Percentiles rank a stretch among this genome's conserved stretches.
phyloP scores from a whole-genome alignment of 1,140 invertebrate genomes.

The Zaprionus nigranus region DNA sequence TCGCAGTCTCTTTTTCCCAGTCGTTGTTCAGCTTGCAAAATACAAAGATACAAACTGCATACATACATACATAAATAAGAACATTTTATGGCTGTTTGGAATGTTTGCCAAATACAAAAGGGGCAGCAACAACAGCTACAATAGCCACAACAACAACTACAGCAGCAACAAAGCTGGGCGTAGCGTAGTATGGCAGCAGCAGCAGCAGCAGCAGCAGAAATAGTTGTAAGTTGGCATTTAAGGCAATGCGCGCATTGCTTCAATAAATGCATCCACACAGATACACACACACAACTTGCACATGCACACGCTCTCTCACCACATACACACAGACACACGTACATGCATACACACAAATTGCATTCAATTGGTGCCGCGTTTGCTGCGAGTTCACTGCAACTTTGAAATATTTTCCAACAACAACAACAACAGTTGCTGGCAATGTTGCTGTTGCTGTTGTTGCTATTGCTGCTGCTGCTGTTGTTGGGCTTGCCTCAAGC shows the following conservation, averaged over 20 bases:
- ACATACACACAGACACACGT: slow-evolving; percentile 25
- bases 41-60: slow-evolving; percentile 44
- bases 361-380: slow-evolving; percentile 80
- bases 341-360: slow-evolving; percentile 62
- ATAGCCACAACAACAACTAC: slow-evolving; percentile 14
- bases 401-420: slow-evolving; percentile 77
- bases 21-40: slow-evolving; percentile 53
- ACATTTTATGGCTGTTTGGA: slow-evolving; percentile 66
- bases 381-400: slow-evolving; percentile 78
- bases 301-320: slow-evolving; percentile 24
- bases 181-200: slow-evolving; percentile 49
- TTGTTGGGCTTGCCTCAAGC: slow-evolving; percentile 67
- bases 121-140: slow-evolving; percentile 24
- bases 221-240: slow-evolving; percentile 72
- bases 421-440: slow-evolving; percentile 59
- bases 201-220: slow-evolving; percentile 28
- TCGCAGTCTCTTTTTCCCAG: slow-evolving; percentile 2
- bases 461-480: slow-evolving; percentile 41
- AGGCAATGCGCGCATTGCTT: slow-evolving; percentile 82
- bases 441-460: slow-evolving; percentile 32
- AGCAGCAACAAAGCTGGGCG: slow-evolving; percentile 59
- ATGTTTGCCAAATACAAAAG: slow-evolving; percentile 78
- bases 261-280: slow-evolving; percentile 74
- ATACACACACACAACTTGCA: slow-evolving; percentile 38
- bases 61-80: slow-evolving; percentile 58